These are phyloP conservation scores for Styela clava DNA, from an alignment of 23 tunicate genomes.

Conservation along the genomic window DNA sequence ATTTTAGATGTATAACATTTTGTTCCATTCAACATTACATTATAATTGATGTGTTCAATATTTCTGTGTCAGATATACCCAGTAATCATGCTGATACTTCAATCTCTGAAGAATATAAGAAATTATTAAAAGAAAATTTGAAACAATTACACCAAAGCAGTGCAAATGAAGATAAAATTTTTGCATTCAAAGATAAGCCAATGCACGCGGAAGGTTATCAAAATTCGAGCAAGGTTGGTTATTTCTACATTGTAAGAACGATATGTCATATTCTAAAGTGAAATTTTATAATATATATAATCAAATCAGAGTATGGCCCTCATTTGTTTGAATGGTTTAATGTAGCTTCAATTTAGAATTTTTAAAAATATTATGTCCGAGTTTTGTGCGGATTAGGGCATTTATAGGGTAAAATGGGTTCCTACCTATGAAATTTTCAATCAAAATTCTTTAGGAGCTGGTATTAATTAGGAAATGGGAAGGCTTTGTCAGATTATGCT, in stretches of 20 bases:
- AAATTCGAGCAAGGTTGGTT: constrained; percentile 57
- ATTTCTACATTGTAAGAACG: background rate
- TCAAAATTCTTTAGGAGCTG: too few relatives aligned
- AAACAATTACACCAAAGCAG: constrained; percentile 39
- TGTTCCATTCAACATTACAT: too few relatives aligned
- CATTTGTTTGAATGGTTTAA: too few relatives aligned
- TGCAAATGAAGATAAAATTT: constrained; percentile 43
- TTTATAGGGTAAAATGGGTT: too few relatives aligned
- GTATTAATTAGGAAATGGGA: too few relatives aligned
- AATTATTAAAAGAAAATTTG: constrained; percentile 60
- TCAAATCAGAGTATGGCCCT: background rate
- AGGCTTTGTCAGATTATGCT: too few relatives aligned
- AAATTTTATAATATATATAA: background rate
- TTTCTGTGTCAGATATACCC: background rate
- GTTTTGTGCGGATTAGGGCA: too few relatives aligned
- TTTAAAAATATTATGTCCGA: too few relatives aligned
- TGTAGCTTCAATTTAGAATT: too few relatives aligned
- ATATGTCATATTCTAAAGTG: background rate
- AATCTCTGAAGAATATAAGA: constrained; percentile 52
- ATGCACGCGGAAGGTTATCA: constrained; percentile 75
- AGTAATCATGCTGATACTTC: background rate
- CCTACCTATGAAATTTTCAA: too few relatives aligned
- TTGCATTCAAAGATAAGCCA: constrained; percentile 66
- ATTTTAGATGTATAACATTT: too few relatives aligned
- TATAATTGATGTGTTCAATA: background rate